Base-by-base conservation (phyloP, 2,113 vertebrate species). In the Eulacestoma nigropectus region DNA sequence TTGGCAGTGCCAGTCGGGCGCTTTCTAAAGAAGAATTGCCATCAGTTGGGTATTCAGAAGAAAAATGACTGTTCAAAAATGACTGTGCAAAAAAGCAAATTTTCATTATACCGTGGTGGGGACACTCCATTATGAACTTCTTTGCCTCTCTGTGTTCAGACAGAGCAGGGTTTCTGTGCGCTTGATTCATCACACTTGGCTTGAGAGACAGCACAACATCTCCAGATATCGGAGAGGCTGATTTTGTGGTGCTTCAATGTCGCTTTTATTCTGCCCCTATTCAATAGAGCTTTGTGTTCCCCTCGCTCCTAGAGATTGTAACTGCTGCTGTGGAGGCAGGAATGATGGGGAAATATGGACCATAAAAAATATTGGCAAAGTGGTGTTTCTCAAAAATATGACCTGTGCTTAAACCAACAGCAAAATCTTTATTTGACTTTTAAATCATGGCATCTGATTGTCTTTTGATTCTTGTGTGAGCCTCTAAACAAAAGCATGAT, bases 161-260 rank as follows among this genome's bases (percentile, higher is more conserved):
- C 91, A 90, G 93, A 94, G 88, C 10, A 5, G 79, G 68, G 85
- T 90, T 95, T 97, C 93, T 96, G 64, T 93, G 80, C 0, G 37
- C 90, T 96, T 96, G 93, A 97, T 96, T 97, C 95, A 96, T 96
- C 95, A 72, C 92, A 78, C 89, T 96, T 92, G 93, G 96, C 95
- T 93, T 94, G 93, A 96, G 95, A 93, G 93, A 95, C 82, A 90
- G 90, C 87, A 83, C 96, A 96, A 93, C 93, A 93, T 96, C 92
- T 93, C 95, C 92, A 95, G 93, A 92, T 95, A 95, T 33, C 57
- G n/a, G 88, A 74, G 93, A 78, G 96, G 88, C 88, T 80, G 93
- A 90, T 95, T 95, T 47, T 90, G 83, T 81, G 84, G 88, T 64
- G 86, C 90, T 95, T 97, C 95, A 95, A 94, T 96, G 93, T 94